Percentiles rank a stretch among this genome's conserved stretches.
Conservation (phyloP, 2,797 vertebrate species). For the Cetoscarus ocellatus region DNA sequence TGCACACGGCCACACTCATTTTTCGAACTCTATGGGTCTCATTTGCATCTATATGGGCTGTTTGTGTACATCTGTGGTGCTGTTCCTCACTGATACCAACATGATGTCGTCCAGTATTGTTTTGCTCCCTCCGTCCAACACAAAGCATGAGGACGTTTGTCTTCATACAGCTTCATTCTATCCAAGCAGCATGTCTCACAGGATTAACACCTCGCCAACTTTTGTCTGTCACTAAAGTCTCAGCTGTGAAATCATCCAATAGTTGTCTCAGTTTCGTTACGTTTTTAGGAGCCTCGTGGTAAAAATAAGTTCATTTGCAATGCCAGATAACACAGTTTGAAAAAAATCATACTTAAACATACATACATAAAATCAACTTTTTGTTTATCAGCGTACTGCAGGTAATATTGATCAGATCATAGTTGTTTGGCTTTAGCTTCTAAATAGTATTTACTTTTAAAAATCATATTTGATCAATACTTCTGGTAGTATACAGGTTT, state of each 20-base stretch:
- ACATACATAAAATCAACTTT: no score
- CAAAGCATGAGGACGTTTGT: constrained; percentile 24
- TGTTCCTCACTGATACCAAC: constrained; percentile 34
- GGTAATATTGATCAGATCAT: no score
- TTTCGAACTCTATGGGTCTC: constrained; percentile 5
- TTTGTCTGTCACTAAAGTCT: background rate
- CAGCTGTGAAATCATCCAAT: background rate
- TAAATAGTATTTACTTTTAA: no score
- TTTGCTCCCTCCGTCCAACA: constrained; percentile 14
- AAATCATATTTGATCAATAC: no score
- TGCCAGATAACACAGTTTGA: no score
- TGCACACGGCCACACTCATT: background rate
- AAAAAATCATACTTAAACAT: no score
- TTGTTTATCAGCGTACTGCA: no score
- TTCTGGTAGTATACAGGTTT: no score
- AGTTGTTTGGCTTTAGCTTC: no score
- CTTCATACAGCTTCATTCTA: constrained; percentile 17
- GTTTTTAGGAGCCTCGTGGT: background rate
- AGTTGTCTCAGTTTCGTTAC: background rate
- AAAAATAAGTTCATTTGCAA: background rate
- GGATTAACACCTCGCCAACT: background rate
- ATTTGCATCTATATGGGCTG: constrained; percentile 37
- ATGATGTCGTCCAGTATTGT: constrained; percentile 5
- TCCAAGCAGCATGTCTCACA: background rate
- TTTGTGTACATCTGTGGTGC: constrained; percentile 4